Evolutionary conservation across 1,140 invertebrate genomes (phyloP).

Genomic region (Cyphomyrmex costatus): DNA sequence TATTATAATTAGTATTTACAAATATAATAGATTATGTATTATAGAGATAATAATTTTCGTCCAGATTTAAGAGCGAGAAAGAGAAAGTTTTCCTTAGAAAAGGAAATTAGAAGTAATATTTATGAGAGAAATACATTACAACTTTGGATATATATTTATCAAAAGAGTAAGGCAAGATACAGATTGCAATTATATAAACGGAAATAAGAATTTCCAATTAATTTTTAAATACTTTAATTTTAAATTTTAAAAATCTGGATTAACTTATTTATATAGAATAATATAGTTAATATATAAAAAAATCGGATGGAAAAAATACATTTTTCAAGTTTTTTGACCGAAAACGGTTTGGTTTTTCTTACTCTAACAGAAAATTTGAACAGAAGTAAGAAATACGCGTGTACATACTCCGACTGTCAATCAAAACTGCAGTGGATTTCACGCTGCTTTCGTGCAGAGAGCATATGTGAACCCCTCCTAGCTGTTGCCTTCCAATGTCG

Average conservation of each 20-base stretch:
- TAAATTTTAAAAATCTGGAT: too few relatives aligned
- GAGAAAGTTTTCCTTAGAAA: too few relatives aligned
- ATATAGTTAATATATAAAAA: neutral
- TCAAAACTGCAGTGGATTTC: neutral
- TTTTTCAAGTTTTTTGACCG: neutral
- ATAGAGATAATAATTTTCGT: too few relatives aligned
- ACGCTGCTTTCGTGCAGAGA: constrained; percentile 18
- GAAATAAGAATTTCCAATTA: neutral
- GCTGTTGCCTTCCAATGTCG: constrained; percentile 17
- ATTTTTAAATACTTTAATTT: too few relatives aligned
- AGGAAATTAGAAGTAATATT: too few relatives aligned
- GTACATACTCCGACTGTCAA: neutral
- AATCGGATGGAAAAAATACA: neutral
- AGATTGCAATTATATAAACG: neutral
- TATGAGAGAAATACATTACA: too few relatives aligned
- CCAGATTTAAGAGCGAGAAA: too few relatives aligned
- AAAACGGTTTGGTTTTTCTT: neutral
- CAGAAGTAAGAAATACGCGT: neutral
- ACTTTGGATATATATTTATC: too few relatives aligned
- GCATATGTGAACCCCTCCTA: constrained; percentile 77
- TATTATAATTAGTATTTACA: neutral
- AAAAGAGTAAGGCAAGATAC: too few relatives aligned
- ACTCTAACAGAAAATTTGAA: neutral
- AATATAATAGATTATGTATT: too few relatives aligned
- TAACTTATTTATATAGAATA: too few relatives aligned